Evolutionary conservation across 2,113 vertebrate genomes (phyloP).

Genomic region (Bungarus multicinctus): DNA sequence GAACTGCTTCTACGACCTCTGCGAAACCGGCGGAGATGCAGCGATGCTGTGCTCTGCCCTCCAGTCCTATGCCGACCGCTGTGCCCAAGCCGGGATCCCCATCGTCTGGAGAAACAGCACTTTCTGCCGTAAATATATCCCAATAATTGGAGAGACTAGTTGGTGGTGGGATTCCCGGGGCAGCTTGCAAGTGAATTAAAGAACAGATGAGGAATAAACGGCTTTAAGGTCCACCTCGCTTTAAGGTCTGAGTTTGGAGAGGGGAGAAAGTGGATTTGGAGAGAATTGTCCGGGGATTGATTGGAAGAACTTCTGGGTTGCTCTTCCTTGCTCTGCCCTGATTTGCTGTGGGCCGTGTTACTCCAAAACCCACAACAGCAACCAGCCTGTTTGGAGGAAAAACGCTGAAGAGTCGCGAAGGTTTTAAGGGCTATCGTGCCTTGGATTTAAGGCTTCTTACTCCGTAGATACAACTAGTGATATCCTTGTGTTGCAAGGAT

Average conservation of each 20-base stretch:
- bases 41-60: slow-evolving; percentile 78
- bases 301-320: background rate
- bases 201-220: background rate
- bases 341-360: background rate
- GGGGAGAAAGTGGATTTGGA: background rate
- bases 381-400: background rate
- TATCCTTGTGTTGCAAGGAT: background rate
- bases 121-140: slow-evolving; percentile 77
- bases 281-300: background rate
- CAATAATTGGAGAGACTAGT: background rate
- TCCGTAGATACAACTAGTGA: background rate
- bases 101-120: slow-evolving; percentile 75
- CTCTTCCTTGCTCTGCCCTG: background rate
- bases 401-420: too few species aligned
- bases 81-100: slow-evolving; percentile 69
- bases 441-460: background rate
- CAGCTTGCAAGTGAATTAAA: background rate
- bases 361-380: background rate
- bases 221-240: too few species aligned
- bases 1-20: slow-evolving; percentile 81
- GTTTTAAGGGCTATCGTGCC: background rate
- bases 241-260: background rate
- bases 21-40: slow-evolving; percentile 68
- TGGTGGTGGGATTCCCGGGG: background rate
- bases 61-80: slow-evolving; percentile 79